Evolutionary conservation across 2,797 vertebrate species (phyloP), one percentile per base, ranked within the genome.

Genomic region (Synanceia verrucosa): DNA sequence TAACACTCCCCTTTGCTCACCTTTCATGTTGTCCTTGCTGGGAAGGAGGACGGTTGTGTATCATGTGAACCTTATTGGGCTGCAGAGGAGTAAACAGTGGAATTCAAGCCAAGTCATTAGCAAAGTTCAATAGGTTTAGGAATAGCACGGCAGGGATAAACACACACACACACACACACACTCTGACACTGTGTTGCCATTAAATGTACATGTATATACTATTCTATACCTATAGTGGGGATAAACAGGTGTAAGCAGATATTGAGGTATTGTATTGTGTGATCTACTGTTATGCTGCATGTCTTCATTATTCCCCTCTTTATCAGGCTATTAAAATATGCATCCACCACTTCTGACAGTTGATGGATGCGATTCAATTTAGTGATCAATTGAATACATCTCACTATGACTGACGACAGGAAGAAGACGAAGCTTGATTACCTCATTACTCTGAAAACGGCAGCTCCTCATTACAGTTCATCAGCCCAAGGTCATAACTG

Each of bases 31-130:
- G 48, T 50, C 51, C 44, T 57, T 44, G 48, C 68, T 52, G 75
- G 70, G 76, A 79, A 82, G 55, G 37, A 37, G 43, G 70, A 19
- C 13, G 6, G 28, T 55, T 9, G 13, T 9, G 50, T 84, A 63
- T 87, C 68, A 81, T 74, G 70, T 84, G 77, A 85, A 81, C 56
- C 72, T 73, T 39, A 1, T 19, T 24, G 69, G 31, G 68, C 23
- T 72, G 68, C 79, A 29, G 41, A 56, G 65, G 61, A 75, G 65
- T 52, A 79, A 86, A 72, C 55, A 36, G 39, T 80, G 85, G 73
- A 90, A 88, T 73, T 77, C 70, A 86, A 89, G 61, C 81, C 85
- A 65, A 71, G 81, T 89, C 88, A 87, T 87, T 89, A 89, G 68
- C 55, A 4, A 3, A 12, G 48, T 56, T 90, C 84, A 77, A 85